Evolutionary conservation across 2,113 vertebrate genomes (phyloP).

Genomic region (Galbula dea): DNA sequence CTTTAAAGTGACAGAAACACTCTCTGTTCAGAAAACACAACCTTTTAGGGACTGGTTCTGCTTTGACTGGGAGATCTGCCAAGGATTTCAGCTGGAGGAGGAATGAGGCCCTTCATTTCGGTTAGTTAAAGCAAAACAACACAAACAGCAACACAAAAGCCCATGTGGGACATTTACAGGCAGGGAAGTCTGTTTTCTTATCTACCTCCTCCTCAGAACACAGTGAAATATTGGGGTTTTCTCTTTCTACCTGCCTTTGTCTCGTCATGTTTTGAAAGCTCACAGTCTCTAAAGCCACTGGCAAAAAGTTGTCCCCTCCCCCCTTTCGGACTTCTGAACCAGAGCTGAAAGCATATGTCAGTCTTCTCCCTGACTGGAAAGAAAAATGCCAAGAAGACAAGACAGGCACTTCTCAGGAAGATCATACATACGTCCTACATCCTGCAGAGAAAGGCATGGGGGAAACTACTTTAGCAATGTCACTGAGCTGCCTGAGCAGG

Average conservation of each 20-base stretch:
- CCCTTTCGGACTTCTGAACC: not conserved
- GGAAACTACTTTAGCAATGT: not conserved
- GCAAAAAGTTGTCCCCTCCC: not conserved
- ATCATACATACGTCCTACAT: not conserved
- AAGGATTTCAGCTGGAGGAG: conserved; percentile 40
- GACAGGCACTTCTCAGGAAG: not conserved
- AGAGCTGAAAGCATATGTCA: not conserved
- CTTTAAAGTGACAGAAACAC: conserved; percentile 27
- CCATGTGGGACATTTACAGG: not conserved
- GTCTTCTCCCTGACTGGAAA: not conserved
- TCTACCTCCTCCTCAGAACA: not conserved
- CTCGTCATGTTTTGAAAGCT: not conserved
- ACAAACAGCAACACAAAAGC: not conserved
- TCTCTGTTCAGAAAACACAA: conserved; percentile 44
- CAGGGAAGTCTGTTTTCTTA: not conserved
- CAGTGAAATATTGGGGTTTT: not conserved
- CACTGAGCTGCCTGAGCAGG: not conserved
- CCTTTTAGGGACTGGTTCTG: conserved; percentile 49
- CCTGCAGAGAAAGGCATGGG: not conserved
- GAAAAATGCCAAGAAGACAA: not conserved
- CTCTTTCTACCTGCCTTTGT: not conserved
- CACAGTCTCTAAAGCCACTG: not conserved
- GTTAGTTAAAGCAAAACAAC: not conserved
- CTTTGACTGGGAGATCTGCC: conserved; percentile 39
- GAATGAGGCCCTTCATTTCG: conserved; percentile 46